Conservation (phyloP, 2,113 vertebrate species). For the Limnothrissa miodon region DNA sequence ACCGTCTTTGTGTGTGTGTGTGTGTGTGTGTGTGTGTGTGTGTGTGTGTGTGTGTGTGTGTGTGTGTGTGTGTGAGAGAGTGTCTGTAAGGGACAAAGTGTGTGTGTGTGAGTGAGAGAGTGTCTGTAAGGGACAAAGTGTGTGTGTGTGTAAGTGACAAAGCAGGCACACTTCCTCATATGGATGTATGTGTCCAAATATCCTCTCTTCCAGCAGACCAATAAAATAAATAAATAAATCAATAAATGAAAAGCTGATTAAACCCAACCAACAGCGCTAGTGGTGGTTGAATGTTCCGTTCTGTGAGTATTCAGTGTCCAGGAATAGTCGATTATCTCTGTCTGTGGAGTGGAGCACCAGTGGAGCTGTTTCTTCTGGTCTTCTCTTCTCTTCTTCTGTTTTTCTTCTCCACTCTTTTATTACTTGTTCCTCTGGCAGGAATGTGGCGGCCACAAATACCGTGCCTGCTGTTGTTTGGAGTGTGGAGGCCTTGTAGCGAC, state of each 20-base stretch:
- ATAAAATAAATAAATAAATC: no score
- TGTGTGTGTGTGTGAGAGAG: background rate
- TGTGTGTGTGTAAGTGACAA: no score
- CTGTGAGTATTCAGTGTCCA: no score
- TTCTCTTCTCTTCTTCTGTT: background rate
- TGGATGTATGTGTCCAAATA: no score
- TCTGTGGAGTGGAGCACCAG: background rate
- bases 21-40: background rate
- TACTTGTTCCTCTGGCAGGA: background rate
- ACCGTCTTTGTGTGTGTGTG: background rate
- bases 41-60: background rate
- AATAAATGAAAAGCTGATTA: background rate
- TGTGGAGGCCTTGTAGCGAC: background rate
- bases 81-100: background rate
- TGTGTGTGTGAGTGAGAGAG: no score
- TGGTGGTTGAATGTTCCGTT: no score
- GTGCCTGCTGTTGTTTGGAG: background rate
- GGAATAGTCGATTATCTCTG: no score
- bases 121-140: no score
- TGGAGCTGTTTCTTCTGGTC: background rate
- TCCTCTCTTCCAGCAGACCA: no score
- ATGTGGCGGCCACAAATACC: background rate
- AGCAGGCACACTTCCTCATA: no score
- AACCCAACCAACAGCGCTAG: no score
- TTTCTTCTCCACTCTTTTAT: background rate